Evolutionary conservation across 2,888 invertebrate species (phyloP), one percentile per base, ranked within the genome.

Genomic region (Himalopsyche kuldschensis): DNA sequence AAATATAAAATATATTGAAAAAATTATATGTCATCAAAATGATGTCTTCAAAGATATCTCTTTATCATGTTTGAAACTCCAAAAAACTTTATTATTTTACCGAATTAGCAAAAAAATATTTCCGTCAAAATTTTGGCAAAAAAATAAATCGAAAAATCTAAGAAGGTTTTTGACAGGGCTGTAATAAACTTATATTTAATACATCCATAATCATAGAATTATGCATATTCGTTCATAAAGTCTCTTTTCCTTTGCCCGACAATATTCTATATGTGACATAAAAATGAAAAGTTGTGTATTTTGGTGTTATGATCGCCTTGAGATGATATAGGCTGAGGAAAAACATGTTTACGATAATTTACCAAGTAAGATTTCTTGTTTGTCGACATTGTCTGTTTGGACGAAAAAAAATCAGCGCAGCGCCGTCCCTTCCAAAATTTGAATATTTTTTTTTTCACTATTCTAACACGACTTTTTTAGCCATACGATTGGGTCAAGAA

Each of bases 321-420:
- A 69, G 69, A 69, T 69, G 69, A 69, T 69, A 69, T 27, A 27
- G 30, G 69, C 27, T 69, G 69, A 69, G 30, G 27, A 69, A 82
- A 82, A 82, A 82, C 82, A 82, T 79, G 82, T 82, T 82, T 82
- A 82, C 82, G 82, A 82, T 79, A 79, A 79, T 82, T 69, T 35
- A 24, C 55, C 41, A 32, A 27, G 41, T 82, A 75, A 30, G 82
- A 82, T 82, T 75, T 82, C 82, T 82, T 79, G 82, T 82, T 79
- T 82, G 82, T 75, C 75, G 35, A 82, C 75, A 79, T 82, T 82
- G 82, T 79, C 55, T 82, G 20, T 31, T 48, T 4, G 48, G 0
- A 20, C 1, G 10, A 41, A 78, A 77, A 82, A 82, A 82, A 82
- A 79, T 82, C 75, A 47, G 79, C 17, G 75, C 11, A 11, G 30